These are phyloP conservation scores for Eupithecia vulgata DNA, from an alignment of 2,888 invertebrate species.

Conservation along the genomic window DNA sequence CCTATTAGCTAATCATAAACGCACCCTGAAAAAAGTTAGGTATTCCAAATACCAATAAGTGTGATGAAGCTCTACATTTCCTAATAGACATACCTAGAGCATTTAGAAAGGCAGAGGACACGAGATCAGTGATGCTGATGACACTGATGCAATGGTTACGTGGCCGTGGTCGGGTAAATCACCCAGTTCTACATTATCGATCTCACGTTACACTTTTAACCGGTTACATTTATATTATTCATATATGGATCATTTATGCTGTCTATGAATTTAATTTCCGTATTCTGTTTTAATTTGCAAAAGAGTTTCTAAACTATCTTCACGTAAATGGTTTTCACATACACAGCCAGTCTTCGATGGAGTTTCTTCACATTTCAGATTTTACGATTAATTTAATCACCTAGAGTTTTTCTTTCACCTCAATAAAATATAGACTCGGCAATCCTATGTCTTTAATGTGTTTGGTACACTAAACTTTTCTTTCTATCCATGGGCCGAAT, in stretches of 20 bases:
- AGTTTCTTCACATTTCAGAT: neutral
- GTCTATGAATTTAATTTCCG: slow-evolving; percentile 1
- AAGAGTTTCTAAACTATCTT: neutral
- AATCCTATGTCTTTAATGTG: neutral
- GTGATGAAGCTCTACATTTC: neutral
- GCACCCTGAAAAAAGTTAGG: neutral
- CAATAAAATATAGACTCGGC: neutral
- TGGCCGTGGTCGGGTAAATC: slow-evolving; percentile 38
- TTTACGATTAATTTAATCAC: neutral
- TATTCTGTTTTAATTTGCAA: neutral
- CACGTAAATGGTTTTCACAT: neutral
- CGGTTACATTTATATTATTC: neutral
- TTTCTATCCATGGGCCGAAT: neutral
- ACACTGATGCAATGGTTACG: slow-evolving; percentile 33
- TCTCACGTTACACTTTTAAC: slow-evolving; percentile 6
- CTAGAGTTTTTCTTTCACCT: neutral
- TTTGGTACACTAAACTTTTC: neutral
- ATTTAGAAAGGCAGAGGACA: slow-evolving; percentile 29
- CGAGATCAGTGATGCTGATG: slow-evolving; percentile 8
- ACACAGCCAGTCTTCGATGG: neutral
- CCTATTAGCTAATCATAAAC: neutral
- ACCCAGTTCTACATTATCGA: slow-evolving; percentile 34
- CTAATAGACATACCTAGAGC: slow-evolving; percentile 15
- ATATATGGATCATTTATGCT: slow-evolving; percentile 1
- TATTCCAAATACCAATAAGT: neutral